Percentiles rank a stretch among this genome's conserved stretches.
phyloP scores from a whole-genome alignment of 2,888 invertebrate species.

The Cylloceria caligata region DNA sequence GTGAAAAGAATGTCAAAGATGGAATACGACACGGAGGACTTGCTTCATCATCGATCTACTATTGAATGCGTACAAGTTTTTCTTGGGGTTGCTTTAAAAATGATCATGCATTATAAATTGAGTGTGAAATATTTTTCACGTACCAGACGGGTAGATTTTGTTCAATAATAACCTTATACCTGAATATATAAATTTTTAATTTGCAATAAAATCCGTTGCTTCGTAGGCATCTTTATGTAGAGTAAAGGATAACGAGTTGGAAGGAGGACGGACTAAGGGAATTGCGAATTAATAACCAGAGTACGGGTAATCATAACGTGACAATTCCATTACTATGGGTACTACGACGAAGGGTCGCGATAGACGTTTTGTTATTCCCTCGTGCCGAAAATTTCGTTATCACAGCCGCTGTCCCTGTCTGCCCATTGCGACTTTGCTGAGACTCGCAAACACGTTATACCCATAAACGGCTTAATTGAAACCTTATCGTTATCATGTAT shows the following conservation, averaged over 20 bases:
- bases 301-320: constrained; percentile 45
- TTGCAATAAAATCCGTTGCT: not conserved
- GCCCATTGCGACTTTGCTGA: not conserved
- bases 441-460: constrained; percentile 26
- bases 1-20: constrained; percentile 3
- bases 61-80: not conserved
- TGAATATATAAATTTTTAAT: not conserved
- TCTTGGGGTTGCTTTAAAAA: not conserved
- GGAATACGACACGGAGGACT: not conserved
- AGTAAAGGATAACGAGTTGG: not conserved
- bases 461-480: constrained; percentile 40
- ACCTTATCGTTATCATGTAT: constrained; percentile 48
- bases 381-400: constrained; percentile 41
- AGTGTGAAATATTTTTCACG: not conserved
- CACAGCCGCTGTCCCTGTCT: constrained; percentile 9
- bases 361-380: constrained; percentile 35
- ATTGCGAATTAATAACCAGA: constrained; percentile 30
- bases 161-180: not conserved
- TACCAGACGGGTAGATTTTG: not conserved
- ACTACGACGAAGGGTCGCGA: constrained; percentile 38
- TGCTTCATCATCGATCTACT: not conserved
- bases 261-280: not conserved
- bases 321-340: constrained; percentile 51
- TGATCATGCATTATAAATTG: not conserved
- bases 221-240: not conserved